Conservation (phyloP, 2,797 vertebrate genomes). For the Gymnopithys bicolor region DNA sequence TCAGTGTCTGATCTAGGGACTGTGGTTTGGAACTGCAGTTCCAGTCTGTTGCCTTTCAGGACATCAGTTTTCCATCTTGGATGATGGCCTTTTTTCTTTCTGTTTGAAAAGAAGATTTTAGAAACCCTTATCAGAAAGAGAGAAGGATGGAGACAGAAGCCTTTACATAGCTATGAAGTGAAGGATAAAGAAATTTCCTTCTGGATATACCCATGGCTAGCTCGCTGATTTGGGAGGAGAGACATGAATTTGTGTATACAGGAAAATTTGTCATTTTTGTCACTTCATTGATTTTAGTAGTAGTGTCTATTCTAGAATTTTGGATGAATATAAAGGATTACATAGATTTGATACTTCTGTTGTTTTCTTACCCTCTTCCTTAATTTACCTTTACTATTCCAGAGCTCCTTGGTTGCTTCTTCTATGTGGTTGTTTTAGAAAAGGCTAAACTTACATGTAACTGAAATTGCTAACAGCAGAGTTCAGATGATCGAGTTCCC, state of each 20-base stretch:
- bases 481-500: background rate
- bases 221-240: background rate
- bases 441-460: background rate
- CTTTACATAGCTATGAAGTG: background rate
- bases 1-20: background rate
- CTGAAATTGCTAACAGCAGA: background rate
- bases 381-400: background rate
- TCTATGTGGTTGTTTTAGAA: background rate
- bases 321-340: background rate
- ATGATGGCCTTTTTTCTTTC: background rate
- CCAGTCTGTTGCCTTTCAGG: background rate
- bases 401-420: background rate
- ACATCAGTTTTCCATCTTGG: background rate
- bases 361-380: background rate
- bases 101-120: background rate
- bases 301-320: background rate
- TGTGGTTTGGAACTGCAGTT: background rate
- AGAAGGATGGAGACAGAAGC: background rate
- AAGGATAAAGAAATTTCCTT: background rate
- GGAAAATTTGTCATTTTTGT: background rate
- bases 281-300: background rate
- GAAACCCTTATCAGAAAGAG: background rate
- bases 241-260: background rate
- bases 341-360: background rate
- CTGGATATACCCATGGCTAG: background rate